Percentiles rank a stretch among this genome's conserved stretches.
These are phyloP conservation scores for Anguilla megastoma DNA, from an alignment of 2,797 vertebrate genomes.

Conservation along the genomic window DNA sequence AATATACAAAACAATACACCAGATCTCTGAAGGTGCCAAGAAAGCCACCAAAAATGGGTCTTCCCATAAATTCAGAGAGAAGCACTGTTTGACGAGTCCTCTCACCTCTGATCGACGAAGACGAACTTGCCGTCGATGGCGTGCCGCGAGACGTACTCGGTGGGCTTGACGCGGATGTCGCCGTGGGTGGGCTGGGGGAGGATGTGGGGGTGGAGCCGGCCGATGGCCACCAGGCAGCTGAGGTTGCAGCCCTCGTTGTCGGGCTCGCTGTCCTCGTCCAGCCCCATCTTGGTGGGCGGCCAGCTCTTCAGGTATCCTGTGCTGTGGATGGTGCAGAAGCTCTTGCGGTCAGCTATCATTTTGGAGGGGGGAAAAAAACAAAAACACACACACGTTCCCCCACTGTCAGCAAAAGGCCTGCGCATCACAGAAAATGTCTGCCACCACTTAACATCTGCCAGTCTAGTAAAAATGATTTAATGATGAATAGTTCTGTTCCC, in stretches of 20 bases:
- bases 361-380: neutral
- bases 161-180: constrained; percentile 94
- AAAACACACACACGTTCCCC: neutral
- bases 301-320: constrained; percentile 98
- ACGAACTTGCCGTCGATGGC: constrained; percentile 98
- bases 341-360: constrained; percentile 88
- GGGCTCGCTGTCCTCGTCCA: constrained; percentile 93
- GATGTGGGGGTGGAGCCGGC: constrained; percentile 91
- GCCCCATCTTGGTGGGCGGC: constrained; percentile 97
- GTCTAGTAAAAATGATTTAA: neutral
- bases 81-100: neutral
- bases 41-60: neutral
- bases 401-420: neutral
- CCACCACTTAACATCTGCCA: neutral
- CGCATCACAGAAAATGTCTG: neutral
- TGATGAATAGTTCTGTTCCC: no score
- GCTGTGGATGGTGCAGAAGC: constrained; percentile 99
- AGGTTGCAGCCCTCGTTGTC: constrained; percentile 97
- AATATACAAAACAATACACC: neutral
- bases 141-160: constrained; percentile 94
- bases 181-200: constrained; percentile 85
- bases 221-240: constrained; percentile 97
- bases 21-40: neutral
- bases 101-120: constrained; percentile 98
- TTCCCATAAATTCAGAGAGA: neutral